Base-by-base conservation (phyloP, 2,797 vertebrate genomes). In the Adelosebastes latens region DNA sequence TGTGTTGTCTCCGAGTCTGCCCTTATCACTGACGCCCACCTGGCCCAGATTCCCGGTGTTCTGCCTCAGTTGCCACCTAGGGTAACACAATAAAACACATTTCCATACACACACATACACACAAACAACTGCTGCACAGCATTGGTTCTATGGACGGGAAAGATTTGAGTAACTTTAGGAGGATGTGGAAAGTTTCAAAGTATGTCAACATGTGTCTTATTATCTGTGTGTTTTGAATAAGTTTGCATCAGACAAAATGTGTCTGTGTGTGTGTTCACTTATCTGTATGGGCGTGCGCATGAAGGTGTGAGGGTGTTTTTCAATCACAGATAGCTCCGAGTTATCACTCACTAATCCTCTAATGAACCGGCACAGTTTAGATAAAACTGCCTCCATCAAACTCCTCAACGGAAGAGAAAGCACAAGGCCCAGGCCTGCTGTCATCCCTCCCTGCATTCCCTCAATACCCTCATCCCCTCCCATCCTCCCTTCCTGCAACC, bases 321-420 rank as follows among this genome's bases (percentile, higher is more conserved):
- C 87, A 86, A 86, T 92, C 89, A 87, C 73, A 88, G 90, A 92
- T 76, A 91, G 66, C 84, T 85, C 5, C 1, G 36, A 86, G 86
- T 92, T 91, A 93, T 93, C 90, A 72, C 83, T 84, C 79, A 72
- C 86, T 92, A 93, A 93, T 90, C 90, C 89, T 89, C 85, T 90
- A 93, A 93, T 90, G 88, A 93, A 90, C 87, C 58, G n/a, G 72
- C 82, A 79, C 85, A 66, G 83, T 89, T 90, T 49, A 85, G 87
- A 93, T 92, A 88, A 88, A 88, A 79, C 75, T 52, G 68, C 81
- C 82, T 86, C 81, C 83, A 87, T 90, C 83, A 87, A 85, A 88
- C 81, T 85, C 42, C 46, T 77, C 82, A 58, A 22, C 22, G 85
- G 86, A 89, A 84, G 82, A 87, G 69, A 72, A 85, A 84, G 27